These are phyloP conservation scores for Tringa solitaria DNA, from an alignment of 2,113 vertebrate species.

Conservation along the genomic window DNA sequence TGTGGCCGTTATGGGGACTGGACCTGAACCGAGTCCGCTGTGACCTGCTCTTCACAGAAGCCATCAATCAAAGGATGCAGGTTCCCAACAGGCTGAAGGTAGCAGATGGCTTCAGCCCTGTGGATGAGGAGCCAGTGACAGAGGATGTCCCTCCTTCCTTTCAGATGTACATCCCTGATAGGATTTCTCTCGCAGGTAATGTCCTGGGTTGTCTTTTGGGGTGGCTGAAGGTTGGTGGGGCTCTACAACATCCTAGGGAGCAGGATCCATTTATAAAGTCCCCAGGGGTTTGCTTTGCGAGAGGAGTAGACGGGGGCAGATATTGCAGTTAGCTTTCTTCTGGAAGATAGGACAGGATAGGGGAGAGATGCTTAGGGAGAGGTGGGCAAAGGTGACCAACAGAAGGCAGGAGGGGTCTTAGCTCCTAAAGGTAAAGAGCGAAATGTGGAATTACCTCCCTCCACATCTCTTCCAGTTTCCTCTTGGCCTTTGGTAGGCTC, in stretches of 20 bases:
- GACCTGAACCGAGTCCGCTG: background rate
- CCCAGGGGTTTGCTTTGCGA: background rate
- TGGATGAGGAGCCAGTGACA: background rate
- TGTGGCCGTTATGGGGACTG: conserved; percentile 11
- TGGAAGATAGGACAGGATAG: background rate
- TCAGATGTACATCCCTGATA: conserved; percentile 77
- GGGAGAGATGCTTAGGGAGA: background rate
- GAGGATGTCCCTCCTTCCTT: conserved; percentile 57
- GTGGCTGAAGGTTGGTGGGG: background rate
- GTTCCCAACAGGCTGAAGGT: conserved; percentile 75
- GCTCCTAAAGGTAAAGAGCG: background rate
- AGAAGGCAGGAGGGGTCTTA: background rate
- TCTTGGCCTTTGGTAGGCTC: background rate
- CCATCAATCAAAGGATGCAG: conserved; percentile 77
- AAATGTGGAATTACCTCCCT: background rate
- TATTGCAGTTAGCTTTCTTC: background rate
- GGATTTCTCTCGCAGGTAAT: conserved; percentile 76
- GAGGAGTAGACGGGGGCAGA: background rate
- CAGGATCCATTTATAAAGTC: background rate
- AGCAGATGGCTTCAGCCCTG: background rate
- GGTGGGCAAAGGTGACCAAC: background rate
- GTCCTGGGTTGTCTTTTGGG: background rate
- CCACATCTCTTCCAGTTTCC: background rate
- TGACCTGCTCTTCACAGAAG: conserved; percentile 72
- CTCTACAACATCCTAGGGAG: background rate